These are phyloP conservation scores for Excalfactoria chinensis DNA, from an alignment of 2,113 vertebrate species.

Conservation along the genomic window DNA sequence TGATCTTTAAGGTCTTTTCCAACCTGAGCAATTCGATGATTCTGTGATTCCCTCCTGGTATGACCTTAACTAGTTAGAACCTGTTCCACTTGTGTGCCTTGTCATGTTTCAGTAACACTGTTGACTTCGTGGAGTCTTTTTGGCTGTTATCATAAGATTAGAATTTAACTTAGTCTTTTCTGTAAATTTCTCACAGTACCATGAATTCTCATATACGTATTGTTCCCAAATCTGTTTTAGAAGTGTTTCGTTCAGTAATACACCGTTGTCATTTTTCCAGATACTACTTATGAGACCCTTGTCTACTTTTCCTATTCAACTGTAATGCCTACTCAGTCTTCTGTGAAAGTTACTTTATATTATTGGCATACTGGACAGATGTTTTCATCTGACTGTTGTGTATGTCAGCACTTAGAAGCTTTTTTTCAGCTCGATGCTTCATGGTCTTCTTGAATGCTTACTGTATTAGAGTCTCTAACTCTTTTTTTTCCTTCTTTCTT, in stretches of 20 bases:
- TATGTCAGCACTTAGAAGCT: not conserved
- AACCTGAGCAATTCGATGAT: too few species aligned
- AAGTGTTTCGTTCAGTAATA: not conserved
- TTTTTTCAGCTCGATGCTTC: not conserved
- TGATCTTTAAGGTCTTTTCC: too few species aligned
- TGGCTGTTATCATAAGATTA: accelerated
- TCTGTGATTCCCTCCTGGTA: not conserved
- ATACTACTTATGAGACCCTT: not conserved
- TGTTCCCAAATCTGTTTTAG: not conserved
- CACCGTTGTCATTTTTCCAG: not conserved
- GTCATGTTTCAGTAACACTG: not conserved
- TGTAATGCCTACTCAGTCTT: not conserved
- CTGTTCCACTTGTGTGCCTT: not conserved
- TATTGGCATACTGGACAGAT: not conserved
- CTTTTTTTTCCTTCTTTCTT: not conserved
- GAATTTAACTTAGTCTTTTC: not conserved
- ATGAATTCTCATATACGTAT: accelerated
- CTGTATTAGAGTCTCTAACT: not conserved
- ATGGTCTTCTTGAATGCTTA: not conserved
- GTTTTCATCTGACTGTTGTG: not conserved
- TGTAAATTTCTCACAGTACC: not conserved
- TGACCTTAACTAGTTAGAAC: not conserved
- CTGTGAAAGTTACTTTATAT: not conserved
- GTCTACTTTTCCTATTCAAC: not conserved
- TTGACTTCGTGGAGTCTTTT: not conserved